Base-by-base conservation (phyloP, 2,888 invertebrate genomes). In the Phortica magna region DNA sequence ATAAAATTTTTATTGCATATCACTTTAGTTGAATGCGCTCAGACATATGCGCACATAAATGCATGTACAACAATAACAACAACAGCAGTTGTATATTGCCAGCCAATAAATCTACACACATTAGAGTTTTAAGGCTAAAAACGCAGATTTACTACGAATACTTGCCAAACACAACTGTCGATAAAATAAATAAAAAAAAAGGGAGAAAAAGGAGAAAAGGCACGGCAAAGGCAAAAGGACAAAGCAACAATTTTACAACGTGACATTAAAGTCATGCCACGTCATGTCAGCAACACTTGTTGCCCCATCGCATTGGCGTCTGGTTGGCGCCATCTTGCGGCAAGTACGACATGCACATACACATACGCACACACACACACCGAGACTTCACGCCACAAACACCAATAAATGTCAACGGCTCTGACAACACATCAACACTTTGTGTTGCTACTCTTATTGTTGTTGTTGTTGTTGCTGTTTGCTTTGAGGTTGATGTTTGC, bases 371-470 rank as follows among this genome's bases (percentile, higher is more conserved):
- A 53, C 6, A 39, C 39, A 10, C 12, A 65, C 65, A 2, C 39
- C 1, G 22, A 10, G 14, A 65, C 17, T 65, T 43, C 14, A 65
- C 75, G 65, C 79, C 79, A 81, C 87, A 81, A 61, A 61, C 17
- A 61, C 7, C 88, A 85, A 85, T 85, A 85, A 85, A 85, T 84
- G 85, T 85, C 85, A 87, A 85, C 84, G 86, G 88, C 10, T 86
- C 80, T 88, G 85, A 79, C 88, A 31, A 85, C 88, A 85, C 88
- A 87, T 85, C 84, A 85, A 88, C 85, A 85, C 84, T 85, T 85
- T 88, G 85, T 88, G 82, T 31, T 31, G 31, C 5, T 31, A 31
- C 31, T 2, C 1, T 31, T 31, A 31, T 31, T 88, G 81, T 65
- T 65, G 7, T 65, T 6, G 14, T 5, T 39, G 42, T 67, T 39